phyloP scores from a whole-genome alignment of 2,113 vertebrate species.

The Centropus unirufus region DNA sequence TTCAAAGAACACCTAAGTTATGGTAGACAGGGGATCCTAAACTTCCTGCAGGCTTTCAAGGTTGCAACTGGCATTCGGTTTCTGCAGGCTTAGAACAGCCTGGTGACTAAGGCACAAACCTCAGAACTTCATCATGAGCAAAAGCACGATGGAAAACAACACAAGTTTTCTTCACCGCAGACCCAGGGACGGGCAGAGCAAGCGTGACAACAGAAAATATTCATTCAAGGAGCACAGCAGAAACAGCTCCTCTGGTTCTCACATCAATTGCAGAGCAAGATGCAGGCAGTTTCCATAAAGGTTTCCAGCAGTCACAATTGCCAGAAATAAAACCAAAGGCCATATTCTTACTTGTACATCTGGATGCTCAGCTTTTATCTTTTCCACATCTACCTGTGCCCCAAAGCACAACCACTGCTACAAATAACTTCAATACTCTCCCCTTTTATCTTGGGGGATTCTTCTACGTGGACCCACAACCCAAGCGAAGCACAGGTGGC shows the following conservation, averaged over 20 bases:
- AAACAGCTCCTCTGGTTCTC: conserved; percentile 24
- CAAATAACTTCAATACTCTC: background rate
- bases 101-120: background rate
- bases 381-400: background rate
- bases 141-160: background rate
- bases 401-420: background rate
- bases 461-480: background rate
- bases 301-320: background rate
- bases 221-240: background rate
- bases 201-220: background rate
- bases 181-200: background rate
- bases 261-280: background rate
- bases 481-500: background rate
- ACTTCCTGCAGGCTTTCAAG: conserved; percentile 20
- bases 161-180: background rate
- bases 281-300: background rate
- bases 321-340: background rate
- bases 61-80: background rate
- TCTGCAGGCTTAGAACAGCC: background rate
- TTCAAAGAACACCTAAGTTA: background rate
- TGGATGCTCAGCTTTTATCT: background rate
- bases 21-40: background rate
- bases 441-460: conserved; percentile 10
- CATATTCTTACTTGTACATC: background rate
- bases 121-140: conserved; percentile 23